Evolutionary conservation across 2,888 invertebrate genomes (phyloP), one percentile per base, ranked within the genome.

Genomic region (Gortyna flavago): DNA sequence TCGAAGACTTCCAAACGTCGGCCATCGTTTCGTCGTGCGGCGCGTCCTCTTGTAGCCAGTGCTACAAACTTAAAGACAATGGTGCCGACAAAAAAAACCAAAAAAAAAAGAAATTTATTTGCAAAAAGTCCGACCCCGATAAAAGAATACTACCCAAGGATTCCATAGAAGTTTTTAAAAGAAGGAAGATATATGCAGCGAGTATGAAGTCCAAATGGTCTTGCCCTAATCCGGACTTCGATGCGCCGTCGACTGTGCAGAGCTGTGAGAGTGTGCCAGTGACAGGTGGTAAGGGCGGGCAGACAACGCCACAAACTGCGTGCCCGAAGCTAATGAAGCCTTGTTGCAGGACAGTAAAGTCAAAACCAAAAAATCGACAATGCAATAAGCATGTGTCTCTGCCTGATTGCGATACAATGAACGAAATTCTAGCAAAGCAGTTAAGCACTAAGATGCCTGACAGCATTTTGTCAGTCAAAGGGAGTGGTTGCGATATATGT

Each of bases 131-230:
- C 59, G n/a, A 83, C 65, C 9, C 18, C 7, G 66, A 67, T 8
- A 91, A 78, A 73, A 90, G 95, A 66, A 35, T 92, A 0, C 62
- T 88, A 5, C 95, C 95, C 0, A 96, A 96, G 88, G 96, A 96
- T 88, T 96, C 96, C 2, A 75, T 95, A 0, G 94, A 94, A 90
- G 96, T 96, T 4, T 93, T 89, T 38, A 95, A 89, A 70, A 93
- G 85, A 69, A 90, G 96, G 79, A 93, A 91, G 83, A 73, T 93
- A 25, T 95, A 95, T 65, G 93, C 94, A 3, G 44, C 75, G 0
- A 93, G 91, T 66, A 90, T 91, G 38, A 95, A 91, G 76, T 86
- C 90, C 1, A 89, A 91, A 71, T 95, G 95, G 95, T 0, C 0
- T 4, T 11, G 8, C 18, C 35, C 38, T 18, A 48, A 25, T 38